Evolutionary conservation across 2,888 invertebrate species (phyloP).

Genomic region (Pimpla rufipes): DNA sequence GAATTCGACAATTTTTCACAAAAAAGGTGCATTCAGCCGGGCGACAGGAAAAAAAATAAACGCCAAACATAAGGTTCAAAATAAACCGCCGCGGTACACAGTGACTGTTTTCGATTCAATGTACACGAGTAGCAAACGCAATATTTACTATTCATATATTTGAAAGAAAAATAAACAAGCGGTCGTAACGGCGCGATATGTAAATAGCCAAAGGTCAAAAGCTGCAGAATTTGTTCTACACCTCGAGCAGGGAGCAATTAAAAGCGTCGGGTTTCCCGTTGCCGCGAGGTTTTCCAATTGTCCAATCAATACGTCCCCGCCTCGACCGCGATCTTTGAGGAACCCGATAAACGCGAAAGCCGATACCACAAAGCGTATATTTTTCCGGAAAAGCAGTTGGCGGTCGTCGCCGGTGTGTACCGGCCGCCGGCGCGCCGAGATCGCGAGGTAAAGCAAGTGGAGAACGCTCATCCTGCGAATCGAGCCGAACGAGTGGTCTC

Average conservation of each 20-base stretch:
- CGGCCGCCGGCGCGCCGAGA: background rate
- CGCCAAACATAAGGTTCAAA: too few species aligned
- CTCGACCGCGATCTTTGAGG: background rate
- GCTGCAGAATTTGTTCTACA: background rate
- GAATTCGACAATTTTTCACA: too few species aligned
- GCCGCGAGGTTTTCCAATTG: background rate
- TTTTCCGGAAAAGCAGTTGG: background rate
- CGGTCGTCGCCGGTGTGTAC: background rate
- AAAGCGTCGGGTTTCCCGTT: background rate
- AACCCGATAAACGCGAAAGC: background rate
- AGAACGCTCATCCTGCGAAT: constrained; percentile 24
- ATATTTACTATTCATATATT: too few species aligned
- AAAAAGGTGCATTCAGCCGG: too few species aligned
- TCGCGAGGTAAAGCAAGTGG: constrained; percentile 43
- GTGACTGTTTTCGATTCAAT: too few species aligned
- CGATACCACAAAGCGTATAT: background rate
- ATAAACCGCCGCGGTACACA: too few species aligned
- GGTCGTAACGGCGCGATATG: too few species aligned
- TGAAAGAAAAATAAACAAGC: too few species aligned
- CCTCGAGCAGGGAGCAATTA: background rate
- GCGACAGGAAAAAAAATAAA: too few species aligned
- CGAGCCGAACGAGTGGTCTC: constrained; percentile 17
- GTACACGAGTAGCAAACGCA: too few species aligned
- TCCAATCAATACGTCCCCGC: background rate
- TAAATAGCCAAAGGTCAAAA: too few species aligned